Conservation (phyloP, 2,113 vertebrate species). For the Centropus bengalensis region DNA sequence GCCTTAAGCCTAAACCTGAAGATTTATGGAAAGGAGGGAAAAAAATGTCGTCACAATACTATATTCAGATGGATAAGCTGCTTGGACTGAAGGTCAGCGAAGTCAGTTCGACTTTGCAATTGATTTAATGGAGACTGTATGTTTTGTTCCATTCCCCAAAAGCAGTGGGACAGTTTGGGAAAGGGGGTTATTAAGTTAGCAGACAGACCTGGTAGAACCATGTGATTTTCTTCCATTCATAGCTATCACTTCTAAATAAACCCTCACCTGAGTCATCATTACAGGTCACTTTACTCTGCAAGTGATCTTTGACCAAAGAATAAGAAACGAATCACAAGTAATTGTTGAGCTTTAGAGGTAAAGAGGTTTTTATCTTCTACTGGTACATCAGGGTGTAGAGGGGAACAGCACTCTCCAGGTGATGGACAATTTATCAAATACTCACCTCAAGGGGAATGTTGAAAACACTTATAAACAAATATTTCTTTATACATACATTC, state of each 20-base stretch:
- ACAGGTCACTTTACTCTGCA: slow-evolving; percentile 6
- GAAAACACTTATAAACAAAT: background rate
- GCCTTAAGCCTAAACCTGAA: background rate
- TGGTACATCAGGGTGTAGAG: background rate
- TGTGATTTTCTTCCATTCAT: background rate
- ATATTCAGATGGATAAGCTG: background rate
- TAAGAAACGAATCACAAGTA: background rate
- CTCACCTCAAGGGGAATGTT: background rate
- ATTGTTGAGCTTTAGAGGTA: background rate
- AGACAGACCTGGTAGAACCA: background rate
- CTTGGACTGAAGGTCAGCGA: background rate
- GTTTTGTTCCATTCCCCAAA: background rate
- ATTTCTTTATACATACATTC: background rate
- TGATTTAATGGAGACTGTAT: background rate
- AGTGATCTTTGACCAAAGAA: slow-evolving; percentile 17
- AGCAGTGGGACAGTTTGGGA: background rate
- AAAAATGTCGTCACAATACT: background rate
- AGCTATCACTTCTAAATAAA: slow-evolving; percentile 17
- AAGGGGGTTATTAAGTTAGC: background rate
- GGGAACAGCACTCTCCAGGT: background rate
- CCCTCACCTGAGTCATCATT: background rate
- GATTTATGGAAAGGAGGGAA: background rate
- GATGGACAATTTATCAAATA: background rate
- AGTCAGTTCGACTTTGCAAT: slow-evolving; percentile 3
- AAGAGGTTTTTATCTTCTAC: background rate